Evolutionary conservation across 2,797 vertebrate genomes (phyloP), one percentile per base, ranked within the genome.

Genomic region (Sebastes alutus): DNA sequence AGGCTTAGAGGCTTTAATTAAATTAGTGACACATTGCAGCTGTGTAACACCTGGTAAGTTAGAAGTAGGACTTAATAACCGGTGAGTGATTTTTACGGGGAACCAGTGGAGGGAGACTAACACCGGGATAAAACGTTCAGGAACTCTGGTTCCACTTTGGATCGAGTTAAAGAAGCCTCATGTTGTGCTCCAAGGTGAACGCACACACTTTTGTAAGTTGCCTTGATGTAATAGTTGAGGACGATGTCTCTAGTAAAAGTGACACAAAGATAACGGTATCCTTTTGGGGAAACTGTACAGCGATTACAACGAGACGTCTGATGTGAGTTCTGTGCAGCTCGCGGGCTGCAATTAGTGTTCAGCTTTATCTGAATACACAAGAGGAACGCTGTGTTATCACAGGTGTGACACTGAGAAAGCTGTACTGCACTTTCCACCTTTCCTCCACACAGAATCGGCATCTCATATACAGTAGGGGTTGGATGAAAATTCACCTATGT

Each of bases 61-160:
- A 60, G 32, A 64, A 18, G 52, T 2, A 63, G 72, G 71, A 69
- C 42, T 78, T 60, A 58, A 75, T 75, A 64, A 75, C n/a, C 25
- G 29, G 54, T 6, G 64, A 60, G 52, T 22, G 64, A 27, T 52
- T 77, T 74, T 70, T 32, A 65, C n/a, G 49, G 33, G 27, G 49
- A 70, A 27, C 60, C 49, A 38, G 71, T 27, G 66, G 64, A 81
- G 70, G 42, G 75, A 71, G 66, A 75, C 70, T 56, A 65, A 81
- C 13, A 22, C 73, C 1, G 1, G 46, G 71, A 72, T 76, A 30
- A 75, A 72, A 62, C 23, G 66, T 46, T 79, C 54, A 60, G 27
- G 3, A 61, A 5, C 33, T 23, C 58, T 1, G 20, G 22, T 42
- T 54, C 46, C 42, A 11, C 52, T 16, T 2, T 2, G 14, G 11